Conservation (phyloP, 1,140 invertebrate genomes). For the Asobara japonica region DNA sequence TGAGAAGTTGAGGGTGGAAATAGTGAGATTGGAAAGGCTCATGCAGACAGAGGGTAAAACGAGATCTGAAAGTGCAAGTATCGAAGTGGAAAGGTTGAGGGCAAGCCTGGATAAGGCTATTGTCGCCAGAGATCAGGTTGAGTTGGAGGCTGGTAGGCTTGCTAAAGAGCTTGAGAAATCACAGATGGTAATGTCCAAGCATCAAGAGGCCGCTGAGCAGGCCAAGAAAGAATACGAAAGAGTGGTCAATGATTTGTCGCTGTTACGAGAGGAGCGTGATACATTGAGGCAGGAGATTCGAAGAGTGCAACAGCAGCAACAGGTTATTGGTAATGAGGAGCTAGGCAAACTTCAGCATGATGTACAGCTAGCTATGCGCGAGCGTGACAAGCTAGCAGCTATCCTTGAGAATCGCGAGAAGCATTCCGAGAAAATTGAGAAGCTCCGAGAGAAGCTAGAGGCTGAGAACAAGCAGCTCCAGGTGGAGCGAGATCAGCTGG, state of each 20-base stretch:
- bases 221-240: conserved; percentile 85
- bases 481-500: conserved; percentile 86
- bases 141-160: conserved; percentile 84
- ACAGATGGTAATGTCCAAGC: conserved; percentile 81
- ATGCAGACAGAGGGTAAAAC: conserved; percentile 68
- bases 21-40: conserved; percentile 76
- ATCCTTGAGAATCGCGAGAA: conserved; percentile 80
- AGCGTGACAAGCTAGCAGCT: conserved; percentile 78
- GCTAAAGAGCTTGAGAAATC: conserved; percentile 89
- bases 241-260: conserved; percentile 80
- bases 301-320: conserved; percentile 75
- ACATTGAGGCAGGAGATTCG: conserved; percentile 74
- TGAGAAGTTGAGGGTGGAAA: conserved; percentile 76
- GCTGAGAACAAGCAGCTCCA: conserved; percentile 85
- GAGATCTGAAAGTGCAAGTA: conserved; percentile 64
- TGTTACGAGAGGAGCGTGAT: conserved; percentile 83
- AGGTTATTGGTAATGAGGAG: conserved; percentile 68
- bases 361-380: conserved; percentile 74
- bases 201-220: conserved; percentile 81
- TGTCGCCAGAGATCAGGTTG: conserved; percentile 80
- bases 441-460: conserved; percentile 84
- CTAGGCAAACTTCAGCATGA: conserved; percentile 76
- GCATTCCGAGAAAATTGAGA: conserved; percentile 83
- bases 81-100: conserved; percentile 84
- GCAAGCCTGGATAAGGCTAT: conserved; percentile 88